Evolutionary conservation across 2,888 invertebrate genomes (phyloP), one percentile per base, ranked within the genome.

Genomic region (Oscheius myriophilus): DNA sequence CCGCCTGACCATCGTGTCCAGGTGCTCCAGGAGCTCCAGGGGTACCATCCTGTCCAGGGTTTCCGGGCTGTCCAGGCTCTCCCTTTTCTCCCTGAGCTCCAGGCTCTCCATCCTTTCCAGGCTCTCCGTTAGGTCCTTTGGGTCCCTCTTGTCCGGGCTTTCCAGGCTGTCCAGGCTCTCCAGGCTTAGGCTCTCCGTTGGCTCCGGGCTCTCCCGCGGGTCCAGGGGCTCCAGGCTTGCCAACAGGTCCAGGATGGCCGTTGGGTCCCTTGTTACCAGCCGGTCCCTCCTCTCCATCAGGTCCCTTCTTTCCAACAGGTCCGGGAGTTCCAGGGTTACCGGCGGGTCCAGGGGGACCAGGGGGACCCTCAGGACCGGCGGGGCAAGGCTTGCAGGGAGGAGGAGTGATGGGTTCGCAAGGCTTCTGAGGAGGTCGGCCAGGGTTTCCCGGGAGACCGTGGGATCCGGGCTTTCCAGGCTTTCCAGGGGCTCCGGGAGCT

Each of bases 331-430:
- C 62, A 16, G 63, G 63, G 39, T 63, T 63, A 52, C 63, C 63
- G n/a, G 26, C 42, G 41, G 63, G 53, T 41, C 63, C 63, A 25
- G 63, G 41, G 16, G 53, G 42, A 23, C 63, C 63, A 9, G 63
- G 14, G 7, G 63, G 63, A 9, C 63, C 63, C 14, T 63, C 53
- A 7, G 52, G 53, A 18, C 63, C 63, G 16, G 63, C 39, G 14
- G 63, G 63, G 11, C 63, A 51, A 4, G 53, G 33, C 16, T 52
- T 39, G 65, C 82, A 73, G 59, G 70, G 72, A 53, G 85, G 85
- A 78, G 85, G 84, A 43, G 83, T 84, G 67, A 81, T 82, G 77
- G 86, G 86, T 62, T 84, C 82, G 51, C 83, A 83, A 23, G 86
- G 85, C 71, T 84, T 77, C 72, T 72, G 71, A 64, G 83, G 82